phyloP scores from a whole-genome alignment of 2,888 invertebrate genomes.

The Epirrita christyi region DNA sequence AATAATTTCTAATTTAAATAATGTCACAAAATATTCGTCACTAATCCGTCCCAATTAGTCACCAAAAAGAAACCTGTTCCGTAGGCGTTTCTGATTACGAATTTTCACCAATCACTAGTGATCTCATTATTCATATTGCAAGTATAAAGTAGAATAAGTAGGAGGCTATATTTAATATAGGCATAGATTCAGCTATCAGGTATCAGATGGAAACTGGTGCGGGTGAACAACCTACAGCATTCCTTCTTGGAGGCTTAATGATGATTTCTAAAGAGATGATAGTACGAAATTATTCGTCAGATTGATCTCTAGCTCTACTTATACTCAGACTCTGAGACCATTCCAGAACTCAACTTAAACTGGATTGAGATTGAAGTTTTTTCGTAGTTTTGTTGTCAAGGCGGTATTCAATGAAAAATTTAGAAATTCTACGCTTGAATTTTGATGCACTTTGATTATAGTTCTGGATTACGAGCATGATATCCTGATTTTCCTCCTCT shows the following conservation, averaged over 20 bases:
- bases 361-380: no score
- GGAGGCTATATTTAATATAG: slow-evolving; percentile 51
- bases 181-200: slow-evolving; percentile 71
- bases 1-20: slow-evolving; percentile 15
- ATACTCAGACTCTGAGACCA: no score
- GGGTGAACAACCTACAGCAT: slow-evolving; percentile 77
- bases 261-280: slow-evolving; percentile 66
- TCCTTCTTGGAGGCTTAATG: slow-evolving; percentile 67
- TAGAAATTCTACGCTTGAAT: no score
- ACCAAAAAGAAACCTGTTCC: slow-evolving; percentile 15
- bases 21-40: slow-evolving; percentile 15
- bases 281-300: neutral
- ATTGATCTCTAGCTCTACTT: no score
- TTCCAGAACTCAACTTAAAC: no score
- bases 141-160: slow-evolving; percentile 9
- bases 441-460: no score
- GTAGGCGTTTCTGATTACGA: neutral
- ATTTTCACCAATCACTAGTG: neutral
- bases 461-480: no score
- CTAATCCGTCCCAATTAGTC: slow-evolving; percentile 22
- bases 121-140: neutral
- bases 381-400: no score
- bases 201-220: slow-evolving; percentile 77
- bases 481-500: no score
- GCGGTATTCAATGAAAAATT: no score